These are phyloP conservation scores for Mythimna pallens DNA, from an alignment of 2,888 invertebrate genomes.

Conservation along the genomic window DNA sequence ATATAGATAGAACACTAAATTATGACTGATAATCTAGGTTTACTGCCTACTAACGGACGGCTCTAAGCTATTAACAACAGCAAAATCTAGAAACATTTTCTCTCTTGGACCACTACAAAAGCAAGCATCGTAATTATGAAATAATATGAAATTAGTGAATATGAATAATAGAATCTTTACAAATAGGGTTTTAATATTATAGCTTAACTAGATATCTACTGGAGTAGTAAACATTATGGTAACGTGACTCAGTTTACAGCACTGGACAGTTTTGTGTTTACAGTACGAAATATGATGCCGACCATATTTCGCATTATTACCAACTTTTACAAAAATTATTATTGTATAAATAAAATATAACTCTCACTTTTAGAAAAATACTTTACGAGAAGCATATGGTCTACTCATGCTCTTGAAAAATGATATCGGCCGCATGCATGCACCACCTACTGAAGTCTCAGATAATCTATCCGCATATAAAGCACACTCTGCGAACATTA, in stretches of 20 bases:
- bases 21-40: slow-evolving; percentile 24
- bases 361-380: background rate
- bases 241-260: too few relatives aligned
- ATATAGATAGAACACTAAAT: slow-evolving; percentile 42
- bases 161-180: background rate
- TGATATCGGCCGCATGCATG: background rate
- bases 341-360: background rate
- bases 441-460: slow-evolving; percentile 3
- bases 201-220: too few relatives aligned
- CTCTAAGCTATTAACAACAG: slow-evolving; percentile 11
- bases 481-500: slow-evolving; percentile 37
- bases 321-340: background rate
- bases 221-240: too few relatives aligned
- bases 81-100: background rate
- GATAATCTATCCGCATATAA: slow-evolving; percentile 27
- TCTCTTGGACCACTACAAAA: background rate
- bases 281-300: background rate
- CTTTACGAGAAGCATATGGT: background rate
- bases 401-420: background rate
- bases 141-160: background rate
- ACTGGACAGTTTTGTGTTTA: background rate
- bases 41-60: slow-evolving; percentile 5
- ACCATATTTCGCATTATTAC: background rate
- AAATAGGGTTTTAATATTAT: too few relatives aligned
- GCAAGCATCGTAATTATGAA: slow-evolving; percentile 8